Evolutionary conservation across 2,113 vertebrate genomes (phyloP), one percentile per base, ranked within the genome.

Genomic region (Bombycilla garrulus): DNA sequence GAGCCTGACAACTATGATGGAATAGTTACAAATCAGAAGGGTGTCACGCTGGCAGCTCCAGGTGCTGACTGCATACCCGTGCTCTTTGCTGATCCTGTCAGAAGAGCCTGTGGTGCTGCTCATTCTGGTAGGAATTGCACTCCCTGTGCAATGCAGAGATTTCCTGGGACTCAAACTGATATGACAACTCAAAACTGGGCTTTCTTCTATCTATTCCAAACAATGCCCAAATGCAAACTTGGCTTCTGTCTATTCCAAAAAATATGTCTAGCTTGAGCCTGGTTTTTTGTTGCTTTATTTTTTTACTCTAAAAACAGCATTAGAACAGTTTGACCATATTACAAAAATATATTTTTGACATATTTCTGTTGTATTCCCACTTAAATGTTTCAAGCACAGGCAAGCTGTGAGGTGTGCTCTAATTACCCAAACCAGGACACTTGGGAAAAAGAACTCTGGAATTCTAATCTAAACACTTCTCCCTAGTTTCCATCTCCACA

Each of bases 41-140:
- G 98, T 15, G 93, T 98, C 60, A 98, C 99, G 0, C 81, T 99
- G 69, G 98, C 98, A 5, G 99, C 99, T 64, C 99, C 99, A 1
- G 99, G 99, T 8, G 99, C 99, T 42, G 99, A 99, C 93, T 99
- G 99, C 96, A 99, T 99, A 92, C 98, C 99, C 0, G 88, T 99
- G 85, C 96, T 99, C 65, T 99, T 99, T 82, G 98, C 98, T 69
- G 99, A 99, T 95, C 98, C 99, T 13, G 97, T 98, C 94, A 95
- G 84, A 88, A 99, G 98, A 97, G 99, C 97, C 64, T 99, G 99
- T 2, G 99, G 98, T 53, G 99, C 98, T 54, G 99, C 99, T 94
- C 99, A 99, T 79, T 98, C 99, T 97, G 99, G 99, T 99, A 97
- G 62, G 94, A 86, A 57, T 36, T 93, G 5, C 15, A 23, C 8